Base-by-base conservation (phyloP, 1,140 invertebrate genomes). In the Ceratosolen solmsi region DNA sequence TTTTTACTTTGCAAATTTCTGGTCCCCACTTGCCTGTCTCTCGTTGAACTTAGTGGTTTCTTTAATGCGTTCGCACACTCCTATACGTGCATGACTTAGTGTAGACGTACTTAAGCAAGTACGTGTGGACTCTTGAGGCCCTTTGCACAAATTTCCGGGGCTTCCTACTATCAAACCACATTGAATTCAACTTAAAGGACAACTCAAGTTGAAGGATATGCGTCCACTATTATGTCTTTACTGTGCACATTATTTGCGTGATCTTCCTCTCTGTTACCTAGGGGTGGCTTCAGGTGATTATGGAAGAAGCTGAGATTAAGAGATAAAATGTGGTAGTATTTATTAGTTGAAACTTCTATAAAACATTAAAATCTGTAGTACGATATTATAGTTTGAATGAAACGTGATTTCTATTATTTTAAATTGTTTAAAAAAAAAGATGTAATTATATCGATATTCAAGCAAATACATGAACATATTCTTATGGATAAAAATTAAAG, bases 1-100 rank as follows among this genome's bases (percentile, higher is more conserved):
- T 68, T 68, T 77, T 78, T 51, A 25, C 27, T 75, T 75, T 68
- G 79, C 72, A 81, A 74, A 81, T 81, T 81, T 81, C 79, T 74
- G 41, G 15, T 54, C 77, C 63, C 77, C 65, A 38, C 49, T 38
- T 49, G 27, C 27, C 27, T 68, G 33, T 2, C 20, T 33, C 11
- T 68, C 17, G 33, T 33, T 38, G 36, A 38, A 22, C 63, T 38
- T 33, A 0, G 36, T 38, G 33, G 63, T 38, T 68, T 17, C 17
- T 68, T 68, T 38, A 68, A 68, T 68, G 7, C 20, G 13, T 30
- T 22, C 7, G 0, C n/a, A 22, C 9, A 3, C 8, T 17, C 8
- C 20, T n/a, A 38, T 5, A 13, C 11, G 17, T 38, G 22, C 15
- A 68, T 8, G 63, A n/a, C 63, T n/a, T 17, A 22, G 63, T 38